Evolutionary conservation across 30 jellyfish, hydroid and myxozoan species (phyloP), one percentile per base, ranked within the genome.

Genomic region (Aurelia sp.): DNA sequence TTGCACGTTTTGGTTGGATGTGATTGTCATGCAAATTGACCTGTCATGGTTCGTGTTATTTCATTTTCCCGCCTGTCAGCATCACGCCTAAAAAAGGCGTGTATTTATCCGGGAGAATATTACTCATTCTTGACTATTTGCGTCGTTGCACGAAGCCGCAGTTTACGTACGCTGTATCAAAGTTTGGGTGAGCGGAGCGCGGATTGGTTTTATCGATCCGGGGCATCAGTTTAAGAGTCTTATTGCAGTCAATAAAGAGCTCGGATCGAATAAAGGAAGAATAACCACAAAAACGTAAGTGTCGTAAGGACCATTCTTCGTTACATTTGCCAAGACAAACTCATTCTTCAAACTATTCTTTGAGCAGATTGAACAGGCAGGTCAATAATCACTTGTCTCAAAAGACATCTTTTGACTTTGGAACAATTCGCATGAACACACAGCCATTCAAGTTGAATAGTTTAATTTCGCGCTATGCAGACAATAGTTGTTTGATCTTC

Each of bases 51-150:
- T 81, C 97, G 94, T 90, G 94, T 82, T 90, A 90, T 78, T 57
- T 82, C 97, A 90, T 90, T 90, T 79, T 84, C 93, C 92, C 90
- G 93, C 89, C 87, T 81, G 92, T 78, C 97, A 90, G 93, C 85
- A 88, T 90, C 97, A 90, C 94, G 97, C 97, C 97, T 90, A 78
- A 71, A 78, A 84, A 78, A 81, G 97, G 97, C 94, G 97, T 82
- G 97, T 82, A 82, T 90, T 81, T 90, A 78, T 72, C 91, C 91
- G 88, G 63, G 89, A 52, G 94, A 82, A 70, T 81, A 90, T 90
- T 81, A 90, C 89, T 90, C 97, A 78, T 84, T 82, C 92, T 82
- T 72, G 86, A 68, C 81, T 81, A 82, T 84, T 84, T 84, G 88
- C 88, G 90, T 74, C 87, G 96, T 50, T 55, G 91, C 88, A 51